These are phyloP conservation scores for Parnassius orleans DNA, from an alignment of 2,888 invertebrate genomes.

Conservation along the genomic window DNA sequence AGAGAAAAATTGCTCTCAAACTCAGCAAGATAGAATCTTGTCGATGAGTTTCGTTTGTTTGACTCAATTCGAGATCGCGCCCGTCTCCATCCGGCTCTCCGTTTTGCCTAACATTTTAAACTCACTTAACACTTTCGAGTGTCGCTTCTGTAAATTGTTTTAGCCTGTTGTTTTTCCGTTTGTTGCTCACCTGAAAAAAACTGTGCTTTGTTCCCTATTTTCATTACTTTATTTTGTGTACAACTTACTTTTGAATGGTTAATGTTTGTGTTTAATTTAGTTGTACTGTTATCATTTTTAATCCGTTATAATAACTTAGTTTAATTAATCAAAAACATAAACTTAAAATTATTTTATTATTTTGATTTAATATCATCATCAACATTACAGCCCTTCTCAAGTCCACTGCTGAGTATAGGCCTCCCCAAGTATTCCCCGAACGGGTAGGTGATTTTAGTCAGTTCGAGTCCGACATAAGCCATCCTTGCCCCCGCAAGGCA, in stretches of 20 bases:
- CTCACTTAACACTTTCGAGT: conserved; percentile 67
- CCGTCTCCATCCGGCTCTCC: conserved; percentile 32
- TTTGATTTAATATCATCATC: no score
- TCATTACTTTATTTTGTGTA: conserved; percentile 42
- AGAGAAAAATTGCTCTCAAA: conserved; percentile 79
- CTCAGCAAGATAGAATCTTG: conserved; percentile 72
- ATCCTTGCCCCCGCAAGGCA: no score
- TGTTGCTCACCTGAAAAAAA: conserved; percentile 60
- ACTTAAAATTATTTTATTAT: no score
- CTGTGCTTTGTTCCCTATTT: conserved; percentile 49
- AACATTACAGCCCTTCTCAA: no score
- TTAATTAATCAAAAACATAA: no score
- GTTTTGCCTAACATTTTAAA: conserved; percentile 55
- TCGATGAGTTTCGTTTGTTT: conserved; percentile 73
- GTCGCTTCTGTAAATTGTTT: conserved; percentile 60
- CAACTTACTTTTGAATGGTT: conserved; percentile 42
- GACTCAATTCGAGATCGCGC: conserved; percentile 58
- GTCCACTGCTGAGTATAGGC: no score
- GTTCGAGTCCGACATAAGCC: no score
- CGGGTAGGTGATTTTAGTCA: no score
- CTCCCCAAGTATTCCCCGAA: no score
- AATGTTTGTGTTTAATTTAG: not conserved
- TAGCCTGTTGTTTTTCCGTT: conserved; percentile 50
- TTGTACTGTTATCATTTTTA: no score
- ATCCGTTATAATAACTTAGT: no score